Evolutionary conservation across 1,140 invertebrate species (phyloP).

Genomic region (Stenopsyche tienmushanensis): DNA sequence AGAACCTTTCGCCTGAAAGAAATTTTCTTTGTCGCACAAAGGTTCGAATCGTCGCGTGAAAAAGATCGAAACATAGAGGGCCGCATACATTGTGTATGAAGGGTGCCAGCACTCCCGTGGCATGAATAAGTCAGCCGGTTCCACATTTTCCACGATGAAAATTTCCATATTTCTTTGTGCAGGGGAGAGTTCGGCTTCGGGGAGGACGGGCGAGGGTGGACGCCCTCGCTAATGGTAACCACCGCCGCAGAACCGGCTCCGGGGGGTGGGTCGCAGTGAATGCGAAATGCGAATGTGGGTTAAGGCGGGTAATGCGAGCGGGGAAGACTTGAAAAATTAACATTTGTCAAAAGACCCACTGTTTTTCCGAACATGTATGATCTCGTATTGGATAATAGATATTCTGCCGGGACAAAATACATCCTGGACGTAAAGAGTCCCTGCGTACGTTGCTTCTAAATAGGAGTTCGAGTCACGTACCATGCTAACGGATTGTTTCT

Average conservation of each 20-base stretch:
- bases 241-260: not conserved
- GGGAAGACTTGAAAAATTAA: constrained; percentile 1
- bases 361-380: too few relatives aligned
- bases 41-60: not conserved
- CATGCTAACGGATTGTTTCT: too few relatives aligned
- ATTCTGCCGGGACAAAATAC: too few relatives aligned
- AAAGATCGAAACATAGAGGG: not conserved
- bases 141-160: constrained; percentile 28
- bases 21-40: not conserved
- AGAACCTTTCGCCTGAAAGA: too few relatives aligned
- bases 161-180: constrained; percentile 37
- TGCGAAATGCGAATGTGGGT: constrained; percentile 7
- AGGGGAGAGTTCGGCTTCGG: not conserved
- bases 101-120: not conserved
- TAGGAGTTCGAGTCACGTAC: too few relatives aligned
- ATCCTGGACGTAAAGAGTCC: too few relatives aligned
- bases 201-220: not conserved
- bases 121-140: constrained; percentile 33
- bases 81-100: constrained; percentile 10
- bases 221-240: constrained; percentile 18
- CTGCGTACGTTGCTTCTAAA: too few relatives aligned
- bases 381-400: too few relatives aligned
- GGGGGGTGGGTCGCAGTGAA: not conserved
- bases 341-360: not conserved
- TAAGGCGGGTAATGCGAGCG: not conserved